These are phyloP conservation scores for Tanaodytes sp. DNA, from an alignment of 2,888 invertebrate species.

Conservation along the genomic window DNA sequence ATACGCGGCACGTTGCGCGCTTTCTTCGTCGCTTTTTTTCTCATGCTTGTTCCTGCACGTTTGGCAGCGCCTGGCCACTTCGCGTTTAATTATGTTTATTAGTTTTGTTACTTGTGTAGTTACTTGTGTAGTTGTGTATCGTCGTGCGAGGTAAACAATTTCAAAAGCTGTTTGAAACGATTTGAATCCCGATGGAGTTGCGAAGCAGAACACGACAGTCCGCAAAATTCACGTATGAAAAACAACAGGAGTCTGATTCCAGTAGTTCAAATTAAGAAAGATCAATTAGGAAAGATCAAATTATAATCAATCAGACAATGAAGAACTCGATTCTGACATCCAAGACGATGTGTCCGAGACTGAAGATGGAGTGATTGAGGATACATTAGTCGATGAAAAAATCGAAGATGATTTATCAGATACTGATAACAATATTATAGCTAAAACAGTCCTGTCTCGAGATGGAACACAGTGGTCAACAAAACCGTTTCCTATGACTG, in stretches of 20 bases:
- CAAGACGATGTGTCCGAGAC: conserved; percentile 17
- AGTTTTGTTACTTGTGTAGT: not conserved
- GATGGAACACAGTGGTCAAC: conserved; percentile 23
- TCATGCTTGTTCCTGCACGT: too few species aligned
- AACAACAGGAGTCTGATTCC: conserved; percentile 11
- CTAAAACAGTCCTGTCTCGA: conserved; percentile 10
- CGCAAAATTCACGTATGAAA: conserved; percentile 2
- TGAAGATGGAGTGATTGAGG: conserved; percentile 16
- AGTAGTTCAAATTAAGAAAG: too few species aligned
- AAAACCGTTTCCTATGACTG: conserved; percentile 4
- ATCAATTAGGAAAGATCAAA: conserved; percentile 9
- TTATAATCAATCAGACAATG: conserved; percentile 2
- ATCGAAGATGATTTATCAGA: conserved; percentile 16
- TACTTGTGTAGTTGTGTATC: too few species aligned
- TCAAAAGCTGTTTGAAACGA: too few species aligned
- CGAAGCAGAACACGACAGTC: conserved; percentile 14
- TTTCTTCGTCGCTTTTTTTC: too few species aligned
- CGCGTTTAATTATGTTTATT: not conserved
- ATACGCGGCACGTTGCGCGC: too few species aligned
- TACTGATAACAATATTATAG: conserved; percentile 6
- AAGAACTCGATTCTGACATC: conserved; percentile 17
- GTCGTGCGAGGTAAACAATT: too few species aligned
- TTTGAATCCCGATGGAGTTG: conserved; percentile 16
- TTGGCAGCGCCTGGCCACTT: not conserved
- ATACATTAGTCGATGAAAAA: conserved; percentile 6